These are phyloP conservation scores for Ciconia nigra DNA, from an alignment of 2,797 vertebrate genomes.

Conservation along the genomic window DNA sequence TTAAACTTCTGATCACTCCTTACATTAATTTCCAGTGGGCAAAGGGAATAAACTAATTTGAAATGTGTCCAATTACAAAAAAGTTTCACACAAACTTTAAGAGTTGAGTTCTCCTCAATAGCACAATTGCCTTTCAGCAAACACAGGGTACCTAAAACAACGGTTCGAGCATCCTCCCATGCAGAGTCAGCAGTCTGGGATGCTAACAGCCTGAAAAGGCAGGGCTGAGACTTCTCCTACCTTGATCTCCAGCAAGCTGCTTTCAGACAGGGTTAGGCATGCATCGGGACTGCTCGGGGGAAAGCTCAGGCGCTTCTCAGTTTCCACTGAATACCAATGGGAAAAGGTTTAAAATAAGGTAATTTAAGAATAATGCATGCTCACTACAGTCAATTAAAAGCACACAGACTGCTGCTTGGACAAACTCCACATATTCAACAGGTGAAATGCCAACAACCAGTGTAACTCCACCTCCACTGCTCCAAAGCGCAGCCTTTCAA, in stretches of 20 bases:
- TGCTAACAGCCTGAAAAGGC: not conserved
- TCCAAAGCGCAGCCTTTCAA: not conserved
- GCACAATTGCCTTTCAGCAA: not conserved
- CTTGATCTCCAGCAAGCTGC: not conserved
- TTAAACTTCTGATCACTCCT: not conserved
- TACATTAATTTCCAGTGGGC: rapidly evolving
- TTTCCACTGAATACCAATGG: not conserved
- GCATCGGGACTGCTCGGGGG: rapidly evolving
- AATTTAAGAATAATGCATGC: rapidly evolving
- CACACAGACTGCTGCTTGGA: not conserved
- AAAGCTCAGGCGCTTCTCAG: not conserved
- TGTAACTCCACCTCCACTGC: not conserved
- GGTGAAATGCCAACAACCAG: not conserved
- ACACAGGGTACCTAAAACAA: not conserved
- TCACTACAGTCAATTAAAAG: not conserved
- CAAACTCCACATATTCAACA: not conserved
- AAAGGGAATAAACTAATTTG: not conserved
- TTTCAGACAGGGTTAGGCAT: not conserved
- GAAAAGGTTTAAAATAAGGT: not conserved
- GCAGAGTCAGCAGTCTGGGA: not conserved
- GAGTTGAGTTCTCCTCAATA: not conserved
- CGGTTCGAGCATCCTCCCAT: not conserved
- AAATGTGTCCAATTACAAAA: not conserved
- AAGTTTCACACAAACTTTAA: too few species aligned
- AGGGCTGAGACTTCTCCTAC: not conserved